A percentile compares a stretch with the other conserved stretches of the same genome.
These are phyloP conservation scores for Sinocyclocheilus maitianheensis DNA, from an alignment of 2,113 vertebrate species.

Conservation along the genomic window DNA sequence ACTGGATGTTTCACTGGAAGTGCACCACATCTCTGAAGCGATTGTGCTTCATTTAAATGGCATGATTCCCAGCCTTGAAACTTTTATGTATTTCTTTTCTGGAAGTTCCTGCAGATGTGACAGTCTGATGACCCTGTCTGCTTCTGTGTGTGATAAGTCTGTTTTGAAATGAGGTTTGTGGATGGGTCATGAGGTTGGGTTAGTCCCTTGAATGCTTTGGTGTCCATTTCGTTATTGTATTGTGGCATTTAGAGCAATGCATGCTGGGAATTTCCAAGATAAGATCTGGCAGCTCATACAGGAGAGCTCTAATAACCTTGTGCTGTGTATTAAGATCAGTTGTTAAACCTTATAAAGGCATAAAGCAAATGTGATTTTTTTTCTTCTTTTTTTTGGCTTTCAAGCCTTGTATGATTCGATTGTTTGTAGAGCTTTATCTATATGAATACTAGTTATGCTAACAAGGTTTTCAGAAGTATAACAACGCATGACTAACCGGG, in stretches of 20 bases:
- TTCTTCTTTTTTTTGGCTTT: too few relatives aligned
- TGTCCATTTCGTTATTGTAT: constrained; percentile 7
- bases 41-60: neutral
- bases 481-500: neutral
- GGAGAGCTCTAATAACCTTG: neutral
- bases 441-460: neutral
- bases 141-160: neutral
- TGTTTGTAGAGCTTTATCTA: neutral
- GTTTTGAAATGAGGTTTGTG: neutral
- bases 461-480: neutral
- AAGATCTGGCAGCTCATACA: neutral
- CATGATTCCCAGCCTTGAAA: neutral
- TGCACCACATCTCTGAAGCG: neutral
- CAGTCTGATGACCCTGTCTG: neutral
- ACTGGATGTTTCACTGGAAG: constrained; percentile 13
- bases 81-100: neutral
- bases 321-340: neutral
- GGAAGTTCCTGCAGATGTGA: neutral
- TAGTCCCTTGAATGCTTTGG: neutral
- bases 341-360: constrained; percentile 3
- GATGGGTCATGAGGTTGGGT: neutral
- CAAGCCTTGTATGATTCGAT: neutral
- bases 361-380: neutral
- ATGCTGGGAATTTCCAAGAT: constrained; percentile 25
- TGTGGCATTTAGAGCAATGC: neutral